A percentile compares a stretch with the other conserved stretches of the same genome.
Conservation (phyloP, 2,797 vertebrate genomes). For the Setipinna tenuifilis region DNA sequence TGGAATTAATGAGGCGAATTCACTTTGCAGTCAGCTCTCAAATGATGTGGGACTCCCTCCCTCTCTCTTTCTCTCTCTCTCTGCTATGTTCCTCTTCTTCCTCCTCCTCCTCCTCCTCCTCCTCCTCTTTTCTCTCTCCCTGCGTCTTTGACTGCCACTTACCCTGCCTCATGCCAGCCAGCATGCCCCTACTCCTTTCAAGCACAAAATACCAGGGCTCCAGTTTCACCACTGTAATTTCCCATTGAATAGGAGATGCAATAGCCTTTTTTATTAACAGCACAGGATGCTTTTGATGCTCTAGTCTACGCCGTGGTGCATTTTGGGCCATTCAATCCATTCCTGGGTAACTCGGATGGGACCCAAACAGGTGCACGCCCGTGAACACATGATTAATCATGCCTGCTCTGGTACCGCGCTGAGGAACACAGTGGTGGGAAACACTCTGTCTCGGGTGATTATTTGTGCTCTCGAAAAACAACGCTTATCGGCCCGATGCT, state of each 20-base stretch:
- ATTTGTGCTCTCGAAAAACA: not conserved
- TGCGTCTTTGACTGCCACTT: constrained; percentile 16
- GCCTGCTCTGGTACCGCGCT: not conserved
- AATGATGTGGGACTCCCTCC: constrained; percentile 25
- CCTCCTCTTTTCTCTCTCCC: not conserved
- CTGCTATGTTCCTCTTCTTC: not conserved
- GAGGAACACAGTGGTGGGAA: not conserved
- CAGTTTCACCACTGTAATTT: not conserved
- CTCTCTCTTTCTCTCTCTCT: not conserved
- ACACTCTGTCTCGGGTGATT: not conserved
- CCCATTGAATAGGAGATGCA: not conserved
- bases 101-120: not conserved
- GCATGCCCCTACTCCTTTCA: not conserved
- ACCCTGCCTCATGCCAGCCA: not conserved
- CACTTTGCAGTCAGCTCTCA: constrained; percentile 35
- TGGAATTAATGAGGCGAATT: constrained; percentile 55
- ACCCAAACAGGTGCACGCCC: not conserved
- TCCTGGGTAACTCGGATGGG: not conserved
- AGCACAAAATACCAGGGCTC: not conserved
- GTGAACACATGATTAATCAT: not conserved
- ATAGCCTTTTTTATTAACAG: not conserved
- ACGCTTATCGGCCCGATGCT: not conserved
- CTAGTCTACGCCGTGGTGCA: not conserved
- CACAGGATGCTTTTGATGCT: not conserved
- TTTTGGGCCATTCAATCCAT: not conserved